Evolutionary conservation across 2,888 invertebrate genomes (phyloP).

Genomic region (Hipparchia sbordonii): DNA sequence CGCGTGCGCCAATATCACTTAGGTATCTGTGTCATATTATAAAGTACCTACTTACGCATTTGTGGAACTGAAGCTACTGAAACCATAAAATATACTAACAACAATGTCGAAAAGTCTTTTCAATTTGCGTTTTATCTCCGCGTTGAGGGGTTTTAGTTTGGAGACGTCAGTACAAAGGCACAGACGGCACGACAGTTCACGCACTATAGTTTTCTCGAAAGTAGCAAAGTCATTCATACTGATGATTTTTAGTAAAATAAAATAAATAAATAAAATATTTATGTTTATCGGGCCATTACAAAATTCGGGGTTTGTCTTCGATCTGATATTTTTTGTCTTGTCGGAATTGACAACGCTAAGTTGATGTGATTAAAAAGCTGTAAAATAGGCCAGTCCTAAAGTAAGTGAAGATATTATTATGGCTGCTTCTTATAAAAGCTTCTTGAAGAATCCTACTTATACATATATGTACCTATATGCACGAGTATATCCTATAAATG

Average conservation of each 20-base stretch:
- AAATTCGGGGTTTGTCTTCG: constrained; percentile 49
- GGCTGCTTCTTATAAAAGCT: too few species aligned
- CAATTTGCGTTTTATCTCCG: constrained; percentile 72
- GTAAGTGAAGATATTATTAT: not conserved
- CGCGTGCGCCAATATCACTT: too few species aligned
- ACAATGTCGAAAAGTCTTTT: constrained; percentile 70
- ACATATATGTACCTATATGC: too few species aligned
- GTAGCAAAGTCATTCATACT: constrained; percentile 73
- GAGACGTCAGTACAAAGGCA: constrained; percentile 75
- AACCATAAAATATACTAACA: constrained; percentile 51
- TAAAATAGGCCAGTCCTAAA: not conserved
- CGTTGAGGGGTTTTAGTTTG: constrained; percentile 71
- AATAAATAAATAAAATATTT: constrained; percentile 31
- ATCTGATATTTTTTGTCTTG: not conserved
- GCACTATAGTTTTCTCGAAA: constrained; percentile 74
- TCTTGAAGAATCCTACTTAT: too few species aligned
- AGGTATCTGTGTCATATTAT: too few species aligned
- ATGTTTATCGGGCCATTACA: constrained; percentile 45
- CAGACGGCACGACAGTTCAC: constrained; percentile 74
- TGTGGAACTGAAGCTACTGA: not conserved
- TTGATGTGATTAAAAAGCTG: not conserved
- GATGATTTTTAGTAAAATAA: constrained; percentile 36
- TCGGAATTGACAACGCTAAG: not conserved
- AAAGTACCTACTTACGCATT: too few species aligned
- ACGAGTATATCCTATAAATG: too few species aligned